Percentiles rank a stretch among this genome's conserved stretches.
These are phyloP conservation scores for Actias luna DNA, from an alignment of 2,888 invertebrate species.

Conservation along the genomic window DNA sequence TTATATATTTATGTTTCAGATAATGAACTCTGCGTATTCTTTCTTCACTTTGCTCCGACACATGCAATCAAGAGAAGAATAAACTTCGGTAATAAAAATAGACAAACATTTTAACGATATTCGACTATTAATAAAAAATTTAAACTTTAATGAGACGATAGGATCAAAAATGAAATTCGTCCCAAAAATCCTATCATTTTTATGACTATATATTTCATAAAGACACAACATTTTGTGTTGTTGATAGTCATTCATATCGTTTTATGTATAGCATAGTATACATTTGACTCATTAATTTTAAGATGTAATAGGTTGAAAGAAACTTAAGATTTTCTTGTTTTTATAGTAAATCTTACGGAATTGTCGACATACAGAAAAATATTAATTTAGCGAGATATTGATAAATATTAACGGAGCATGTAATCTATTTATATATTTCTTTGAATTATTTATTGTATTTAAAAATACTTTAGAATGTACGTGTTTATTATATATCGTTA, in stretches of 20 bases:
- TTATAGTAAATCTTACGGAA: not conserved
- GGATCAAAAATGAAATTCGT: too few species aligned
- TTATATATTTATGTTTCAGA: slow-evolving; percentile 45
- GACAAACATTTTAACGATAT: not conserved
- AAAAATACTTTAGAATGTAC: too few species aligned
- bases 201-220: too few species aligned
- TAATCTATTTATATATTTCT: not conserved
- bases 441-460: not conserved
- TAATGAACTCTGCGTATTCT: slow-evolving; percentile 66
- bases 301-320: not conserved
- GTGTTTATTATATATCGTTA: too few species aligned
- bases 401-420: not conserved
- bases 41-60: slow-evolving; percentile 61
- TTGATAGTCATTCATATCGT: not conserved
- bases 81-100: not conserved
- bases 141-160: not conserved
- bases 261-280: too few species aligned
- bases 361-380: not conserved
- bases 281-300: not conserved
- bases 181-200: too few species aligned
- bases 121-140: not conserved
- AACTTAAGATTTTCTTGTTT: not conserved
- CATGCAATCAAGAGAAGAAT: slow-evolving; percentile 47
- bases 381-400: not conserved
- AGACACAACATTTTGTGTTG: too few species aligned